Evolutionary conservation across 2,113 vertebrate species (phyloP), one percentile per base, ranked within the genome.

Genomic region (Bufo bufo): DNA sequence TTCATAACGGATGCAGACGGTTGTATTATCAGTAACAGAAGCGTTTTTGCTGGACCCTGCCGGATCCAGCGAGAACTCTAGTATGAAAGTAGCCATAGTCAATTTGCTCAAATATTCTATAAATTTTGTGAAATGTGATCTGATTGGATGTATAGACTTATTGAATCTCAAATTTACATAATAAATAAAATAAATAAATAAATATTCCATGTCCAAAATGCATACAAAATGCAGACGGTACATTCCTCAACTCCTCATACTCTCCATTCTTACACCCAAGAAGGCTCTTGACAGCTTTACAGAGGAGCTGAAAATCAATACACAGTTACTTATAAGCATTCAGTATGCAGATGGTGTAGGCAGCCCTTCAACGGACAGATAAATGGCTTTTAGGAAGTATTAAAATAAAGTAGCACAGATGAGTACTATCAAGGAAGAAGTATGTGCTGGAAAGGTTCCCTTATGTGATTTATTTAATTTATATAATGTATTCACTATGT

Each of bases 231-330:
- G 9, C 78, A 58, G 43, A 23, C n/a, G 50, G n/a, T 23, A 33
- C 47, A 71, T 84, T 61, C 59, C 13, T 58, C 77, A 3, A 23
- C n/a, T 82, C 56, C 45, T 11, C 45, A 9, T 74, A 3, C 54
- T 69, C 58, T 33, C 59, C 9, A 71, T 66, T 79, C 69, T 83
- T 69, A 89, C 84, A 69, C 80, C 85, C 79, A n/a, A 90, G 90
- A 84, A 90, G 87, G 43, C 12, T 86, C 77, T 82, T 50, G 50
- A 74, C 43, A 77, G 74, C 56, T 91, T 91, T 89, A 89, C 89
- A 92, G 75, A 56, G 85, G 85, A 91, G 91, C 83, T 20, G 81
- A 90, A 93, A 92, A 92, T 92, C 92, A 92, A 91, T 93, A 90
- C 54, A 79, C 83, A 89, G 85, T 89, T 92, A 91, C 92, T 93